Conservation (phyloP, 2,888 invertebrate species). For the Drosophila fulvimacula region DNA sequence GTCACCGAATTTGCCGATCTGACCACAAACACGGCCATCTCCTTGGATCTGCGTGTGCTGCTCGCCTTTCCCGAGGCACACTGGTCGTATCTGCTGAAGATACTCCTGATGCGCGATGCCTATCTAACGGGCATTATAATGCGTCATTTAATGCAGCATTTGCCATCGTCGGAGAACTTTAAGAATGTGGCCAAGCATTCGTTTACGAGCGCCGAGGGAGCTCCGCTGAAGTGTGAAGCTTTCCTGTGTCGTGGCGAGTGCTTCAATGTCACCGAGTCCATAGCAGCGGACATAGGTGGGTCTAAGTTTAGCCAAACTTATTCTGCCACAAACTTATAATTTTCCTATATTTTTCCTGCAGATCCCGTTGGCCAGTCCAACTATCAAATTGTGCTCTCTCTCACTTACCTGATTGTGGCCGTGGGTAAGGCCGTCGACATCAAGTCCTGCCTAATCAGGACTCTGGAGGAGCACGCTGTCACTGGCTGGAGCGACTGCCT, state of each 20-base stretch:
- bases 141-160: conserved; percentile 85
- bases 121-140: conserved; percentile 87
- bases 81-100: conserved; percentile 91
- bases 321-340: too few species aligned
- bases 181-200: conserved; percentile 82
- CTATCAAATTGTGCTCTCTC: conserved; percentile 87
- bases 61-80: conserved; percentile 92
- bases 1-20: conserved; percentile 86
- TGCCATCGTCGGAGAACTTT: conserved; percentile 85
- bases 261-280: conserved; percentile 82
- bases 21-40: conserved; percentile 87
- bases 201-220: conserved; percentile 82
- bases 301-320: too few species aligned
- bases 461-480: conserved; percentile 86
- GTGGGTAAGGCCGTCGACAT: conserved; percentile 88
- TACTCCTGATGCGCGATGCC: conserved; percentile 90
- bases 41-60: conserved; percentile 89
- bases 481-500: conserved; percentile 90
- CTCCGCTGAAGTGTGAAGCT: conserved; percentile 86
- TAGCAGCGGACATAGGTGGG: conserved; percentile 76
- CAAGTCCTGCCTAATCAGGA: conserved; percentile 87
- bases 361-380: conserved; percentile 85
- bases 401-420: conserved; percentile 88
- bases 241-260: conserved; percentile 91
- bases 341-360: conserved; percentile 21